These are phyloP conservation scores for Choristoneura rosaceana DNA, from an alignment of 2,888 invertebrate species.

Conservation along the genomic window DNA sequence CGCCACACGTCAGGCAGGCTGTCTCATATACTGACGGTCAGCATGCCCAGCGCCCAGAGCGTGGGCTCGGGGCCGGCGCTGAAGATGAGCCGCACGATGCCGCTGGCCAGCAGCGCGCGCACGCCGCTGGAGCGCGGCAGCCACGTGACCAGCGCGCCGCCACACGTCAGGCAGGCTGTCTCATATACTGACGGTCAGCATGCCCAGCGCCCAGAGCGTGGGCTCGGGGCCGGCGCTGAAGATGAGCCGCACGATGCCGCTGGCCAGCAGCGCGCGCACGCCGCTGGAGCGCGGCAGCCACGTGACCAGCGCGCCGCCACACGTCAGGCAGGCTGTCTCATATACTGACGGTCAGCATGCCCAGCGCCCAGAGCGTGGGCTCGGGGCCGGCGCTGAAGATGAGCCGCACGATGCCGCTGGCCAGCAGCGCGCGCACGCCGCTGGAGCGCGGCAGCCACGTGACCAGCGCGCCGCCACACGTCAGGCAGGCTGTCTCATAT, in stretches of 20 bases:
- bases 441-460: constrained; percentile 91
- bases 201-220: constrained; percentile 93
- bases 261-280: constrained; percentile 91
- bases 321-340: constrained; percentile 83
- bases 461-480: constrained; percentile 86
- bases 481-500: too few relatives aligned
- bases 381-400: constrained; percentile 97
- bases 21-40: constrained; percentile 88
- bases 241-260: constrained; percentile 94
- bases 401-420: constrained; percentile 93
- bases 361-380: constrained; percentile 94
- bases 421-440: constrained; percentile 91
- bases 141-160: constrained; percentile 90
- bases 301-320: constrained; percentile 90
- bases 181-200: constrained; percentile 90
- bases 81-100: constrained; percentile 95
- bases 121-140: constrained; percentile 92
- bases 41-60: constrained; percentile 92
- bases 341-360: constrained; percentile 92
- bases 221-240: constrained; percentile 97
- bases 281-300: constrained; percentile 92
- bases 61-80: constrained; percentile 97
- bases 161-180: too few relatives aligned
- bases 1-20: constrained; percentile 46
- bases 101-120: constrained; percentile 91